Conservation (phyloP, 2,797 vertebrate species). For the Intellagama lesueurii region DNA sequence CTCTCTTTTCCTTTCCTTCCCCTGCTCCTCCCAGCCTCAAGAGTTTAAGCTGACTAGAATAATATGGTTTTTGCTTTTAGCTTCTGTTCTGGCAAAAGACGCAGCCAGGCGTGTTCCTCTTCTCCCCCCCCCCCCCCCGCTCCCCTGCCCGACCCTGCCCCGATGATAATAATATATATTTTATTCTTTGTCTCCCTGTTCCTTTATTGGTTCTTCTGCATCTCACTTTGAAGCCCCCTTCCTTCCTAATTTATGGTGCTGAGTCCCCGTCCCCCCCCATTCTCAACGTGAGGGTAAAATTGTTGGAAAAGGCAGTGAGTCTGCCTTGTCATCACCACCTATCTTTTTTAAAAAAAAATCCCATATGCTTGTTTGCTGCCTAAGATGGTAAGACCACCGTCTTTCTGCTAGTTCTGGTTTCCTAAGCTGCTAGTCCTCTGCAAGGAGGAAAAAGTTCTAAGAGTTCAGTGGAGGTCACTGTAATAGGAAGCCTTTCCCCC, state of each 20-base stretch:
- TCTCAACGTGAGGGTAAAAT: rapidly evolving
- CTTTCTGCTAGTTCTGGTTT: neutral
- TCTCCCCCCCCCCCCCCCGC: constrained; percentile 60
- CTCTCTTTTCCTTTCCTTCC: neutral
- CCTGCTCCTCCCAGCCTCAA: constrained; percentile 66
- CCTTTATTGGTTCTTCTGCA: neutral
- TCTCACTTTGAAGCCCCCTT: neutral
- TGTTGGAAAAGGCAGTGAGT: neutral
- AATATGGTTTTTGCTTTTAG: constrained; percentile 82
- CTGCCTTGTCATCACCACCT: too few relatives aligned
- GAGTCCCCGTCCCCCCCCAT: neutral
- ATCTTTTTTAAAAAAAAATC: too few relatives aligned
- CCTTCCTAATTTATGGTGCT: constrained; percentile 25
- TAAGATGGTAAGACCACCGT: rapidly evolving
- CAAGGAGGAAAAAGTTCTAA: constrained; percentile 52
- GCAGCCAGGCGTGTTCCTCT: constrained; percentile 68
- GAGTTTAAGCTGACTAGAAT: constrained; percentile 82
- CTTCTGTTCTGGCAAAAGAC: constrained; percentile 85
- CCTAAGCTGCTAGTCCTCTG: neutral
- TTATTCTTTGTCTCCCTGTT: constrained; percentile 42
- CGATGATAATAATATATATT: constrained; percentile 53
- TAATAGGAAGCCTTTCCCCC: neutral
- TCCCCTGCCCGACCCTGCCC: constrained; percentile 70
- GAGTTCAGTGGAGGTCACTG: constrained; percentile 50
- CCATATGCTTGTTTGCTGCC: too few relatives aligned